Evolutionary conservation across 2,113 vertebrate species (phyloP).

Genomic region (Cyanoramphus novaezelandiae): DNA sequence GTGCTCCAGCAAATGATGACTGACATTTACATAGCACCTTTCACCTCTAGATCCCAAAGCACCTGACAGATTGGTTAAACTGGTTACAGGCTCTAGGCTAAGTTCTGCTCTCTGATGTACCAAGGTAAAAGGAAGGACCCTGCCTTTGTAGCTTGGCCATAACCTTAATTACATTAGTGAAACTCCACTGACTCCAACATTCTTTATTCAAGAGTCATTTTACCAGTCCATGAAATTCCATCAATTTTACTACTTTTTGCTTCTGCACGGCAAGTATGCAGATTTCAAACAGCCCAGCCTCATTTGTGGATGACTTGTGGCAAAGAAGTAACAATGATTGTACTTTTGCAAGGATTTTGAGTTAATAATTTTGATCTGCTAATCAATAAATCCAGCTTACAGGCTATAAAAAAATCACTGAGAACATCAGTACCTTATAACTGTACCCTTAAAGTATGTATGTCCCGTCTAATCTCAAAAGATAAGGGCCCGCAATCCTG

Average conservation of each 20-base stretch:
- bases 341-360: background rate
- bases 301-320: accelerated
- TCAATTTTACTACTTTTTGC: accelerated
- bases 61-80: conserved; percentile 35
- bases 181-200: background rate
- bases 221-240: accelerated
- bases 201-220: background rate
- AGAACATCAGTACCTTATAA: background rate
- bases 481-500: background rate
- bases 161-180: background rate
- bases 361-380: background rate
- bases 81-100: conserved; percentile 1
- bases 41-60: conserved; percentile 43
- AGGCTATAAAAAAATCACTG: background rate
- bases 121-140: background rate
- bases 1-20: conserved; percentile 9
- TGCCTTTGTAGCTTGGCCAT: background rate
- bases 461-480: background rate
- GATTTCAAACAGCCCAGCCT: background rate
- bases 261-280: background rate
- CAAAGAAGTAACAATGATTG: background rate
- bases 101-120: background rate
- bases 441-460: background rate
- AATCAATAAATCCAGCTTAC: background rate
- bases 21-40: conserved; percentile 48